Evolutionary conservation across 2,113 vertebrate species (phyloP), one percentile per base, ranked within the genome.

Genomic region (Cygnus buccinator): DNA sequence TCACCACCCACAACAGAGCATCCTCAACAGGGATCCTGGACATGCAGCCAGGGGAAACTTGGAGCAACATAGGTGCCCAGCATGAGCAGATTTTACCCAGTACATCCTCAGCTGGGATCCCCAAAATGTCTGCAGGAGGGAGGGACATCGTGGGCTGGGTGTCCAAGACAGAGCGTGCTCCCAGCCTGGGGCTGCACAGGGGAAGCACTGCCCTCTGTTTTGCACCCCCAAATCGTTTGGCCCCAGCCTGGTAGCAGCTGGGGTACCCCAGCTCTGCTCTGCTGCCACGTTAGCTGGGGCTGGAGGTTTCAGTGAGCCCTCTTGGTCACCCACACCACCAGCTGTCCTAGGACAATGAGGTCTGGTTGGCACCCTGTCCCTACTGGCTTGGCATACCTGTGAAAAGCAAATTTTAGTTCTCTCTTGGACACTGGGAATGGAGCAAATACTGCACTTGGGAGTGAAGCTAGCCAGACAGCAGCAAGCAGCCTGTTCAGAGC

Each of bases 11-110:
- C 11, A 9, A 37, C 26, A 67, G 37, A 3, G 11, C 6, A 75
- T 19, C 28, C 37, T 22, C 2, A 1, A 4, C 3, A 17, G 16
- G 54, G 33, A 82, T 31, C 44, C 44, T 3, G 1, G 48, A 19
- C 10, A 2, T 50, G 13, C 22, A 61, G 35, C 22, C 26, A 87
- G 37, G 16, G 44, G 25, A 59, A 59, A 16, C 57, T 19, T 39
- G 66, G 41, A 52, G 29, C 54, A 55, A n/a, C 1, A 1, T 3
- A 7, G 23, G 18, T 46, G 48, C 37, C n/a, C 58, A 28, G 55
- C 55, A 20, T 2, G 33, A 39, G 26, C 50, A 41, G 39, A 78
- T 54, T 37, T 62, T 55, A 62, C 39, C 33, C 57, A 63, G 16
- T 16, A 52, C 7, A 7, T 43, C 39, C 46, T 71, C 57, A 54